Evolutionary conservation across 2,888 invertebrate genomes (phyloP), one percentile per base, ranked within the genome.

Genomic region (Eupithecia vulgata): DNA sequence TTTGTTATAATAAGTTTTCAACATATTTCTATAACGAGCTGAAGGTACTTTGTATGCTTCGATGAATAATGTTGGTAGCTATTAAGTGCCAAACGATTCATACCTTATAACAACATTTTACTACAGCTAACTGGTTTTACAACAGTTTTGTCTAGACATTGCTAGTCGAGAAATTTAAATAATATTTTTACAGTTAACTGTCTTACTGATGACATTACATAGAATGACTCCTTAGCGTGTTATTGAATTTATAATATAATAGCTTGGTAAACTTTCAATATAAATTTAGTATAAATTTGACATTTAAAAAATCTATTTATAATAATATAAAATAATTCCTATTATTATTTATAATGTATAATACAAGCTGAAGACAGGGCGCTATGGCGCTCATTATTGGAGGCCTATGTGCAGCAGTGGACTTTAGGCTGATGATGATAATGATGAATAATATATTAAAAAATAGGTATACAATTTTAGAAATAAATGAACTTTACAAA

Each of bases 1-100:
- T 85, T 86, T 83, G 87, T 85, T 88, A 85, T 85, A 83, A 84
- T 82, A n/a, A 57, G 42, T 72, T 68, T 72, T 68, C 68, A 37
- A 67, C 64, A 73, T 70, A 59, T 17, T 42, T 52, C 45, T 35
- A 21, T 70, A 37, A 25, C 30, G 48, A 68, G 68, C 42, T 25
- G 21, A 42, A 40, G 21, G 21, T 30, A 37, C 61, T 37, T 62
- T 40, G 40, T 35, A 64, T n/a, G n/a, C 40, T 40, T 30, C 17
- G 25, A 62, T 69, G 61, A 69, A 65, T 72, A 75, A 69, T 71
- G 65, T 67, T 42, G 5, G 15, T 57, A 7, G n/a, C 67, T 64
- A 35, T 42, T 72, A 71, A 72, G 72, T 75, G 72, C 52, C 62
- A 75, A 72, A 67, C 70, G 57, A 72, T 70, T 67, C 57, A 59